Base-by-base conservation (phyloP, 2,113 vertebrate genomes). In the Hippopotamus amphibius region DNA sequence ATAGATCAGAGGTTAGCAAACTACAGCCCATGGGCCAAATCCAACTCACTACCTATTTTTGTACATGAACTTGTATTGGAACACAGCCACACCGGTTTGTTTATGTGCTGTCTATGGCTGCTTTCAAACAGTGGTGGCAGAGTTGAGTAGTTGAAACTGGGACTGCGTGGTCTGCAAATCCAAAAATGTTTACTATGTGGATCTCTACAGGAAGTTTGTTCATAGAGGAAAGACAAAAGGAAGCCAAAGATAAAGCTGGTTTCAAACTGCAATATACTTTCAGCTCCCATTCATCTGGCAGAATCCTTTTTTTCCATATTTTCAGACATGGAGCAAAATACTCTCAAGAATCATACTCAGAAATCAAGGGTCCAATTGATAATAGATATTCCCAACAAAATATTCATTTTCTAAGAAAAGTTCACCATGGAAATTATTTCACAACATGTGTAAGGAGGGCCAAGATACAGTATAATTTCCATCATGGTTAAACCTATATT, bases 351-450 rank as follows among this genome's bases (percentile, higher is more conserved):
- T 79, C 82, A 89, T 11, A 50, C 55, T 71, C 17, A 71, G n/a
- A 79, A 94, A 55, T 92, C 80, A 95, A 53, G 19, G 24, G 12
- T 66, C 55, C 71, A 81, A 22, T 1, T 83, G 46, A 90, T 90
- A 59, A 93, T 16, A 92, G 22, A 28, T 21, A 93, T 61, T 66
- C 43, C 77, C 53, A 66, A 61, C 1, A 72, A 83, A 55, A 82
- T 15, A 46, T 6, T 0, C 0, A 55, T 90, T 92, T 89, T 72
- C 71, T 94, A 95, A 81, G 88, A 71, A 79, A 92, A 95, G 15
- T 48, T 92, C 50, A 57, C 84, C 19, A 13, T n/a, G 81, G 88
- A 96, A 94, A 88, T 95, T 33, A 86, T 76, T 66, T 93, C 90
- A 22, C 28, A 96, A 33, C 50, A 84, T 50, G 2, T 79, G 41